A percentile compares a stretch with the other conserved stretches of the same genome.
Conservation (phyloP, 2,113 vertebrate genomes). For the Toxostoma redivivum region DNA sequence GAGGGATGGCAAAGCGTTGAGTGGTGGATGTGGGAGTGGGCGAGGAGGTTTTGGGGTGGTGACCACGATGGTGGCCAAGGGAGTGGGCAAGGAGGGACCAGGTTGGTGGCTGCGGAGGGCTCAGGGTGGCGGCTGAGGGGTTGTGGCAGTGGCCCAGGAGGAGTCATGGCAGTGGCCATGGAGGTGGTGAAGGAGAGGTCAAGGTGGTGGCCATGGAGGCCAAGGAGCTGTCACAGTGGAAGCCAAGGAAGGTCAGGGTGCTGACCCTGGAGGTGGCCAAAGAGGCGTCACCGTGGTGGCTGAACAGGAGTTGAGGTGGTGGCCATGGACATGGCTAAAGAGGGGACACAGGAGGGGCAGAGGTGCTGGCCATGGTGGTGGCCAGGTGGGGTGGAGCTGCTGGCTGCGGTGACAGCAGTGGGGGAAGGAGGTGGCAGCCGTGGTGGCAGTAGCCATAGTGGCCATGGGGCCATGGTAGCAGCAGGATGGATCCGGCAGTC, state of each 20-base stretch:
- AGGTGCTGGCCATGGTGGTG: neutral
- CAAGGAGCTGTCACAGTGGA: fast-evolving
- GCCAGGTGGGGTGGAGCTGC: neutral
- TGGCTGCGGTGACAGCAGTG: neutral
- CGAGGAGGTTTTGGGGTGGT: neutral
- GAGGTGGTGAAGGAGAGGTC: neutral
- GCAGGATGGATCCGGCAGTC: neutral
- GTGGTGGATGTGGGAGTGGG: neutral
- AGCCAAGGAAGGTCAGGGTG: neutral
- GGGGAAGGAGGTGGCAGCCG: neutral
- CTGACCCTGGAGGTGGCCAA: neutral
- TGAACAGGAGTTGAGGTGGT: fast-evolving
- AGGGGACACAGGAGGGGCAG: too few relatives aligned
- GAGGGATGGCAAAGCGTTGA: neutral
- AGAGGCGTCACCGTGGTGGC: neutral
- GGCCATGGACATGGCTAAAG: neutral
- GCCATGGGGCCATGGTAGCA: fast-evolving
- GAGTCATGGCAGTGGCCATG: neutral
- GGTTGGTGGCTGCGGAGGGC: neutral
- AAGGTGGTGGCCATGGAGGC: neutral
- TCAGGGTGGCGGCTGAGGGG: neutral
- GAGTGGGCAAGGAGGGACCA: fast-evolving
- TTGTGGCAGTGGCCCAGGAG: neutral
- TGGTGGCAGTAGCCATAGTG: fast-evolving
- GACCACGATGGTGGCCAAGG: fast-evolving